Base-by-base conservation (phyloP, 2,113 vertebrate species). In the Hypocryptadius cinnamomeus region DNA sequence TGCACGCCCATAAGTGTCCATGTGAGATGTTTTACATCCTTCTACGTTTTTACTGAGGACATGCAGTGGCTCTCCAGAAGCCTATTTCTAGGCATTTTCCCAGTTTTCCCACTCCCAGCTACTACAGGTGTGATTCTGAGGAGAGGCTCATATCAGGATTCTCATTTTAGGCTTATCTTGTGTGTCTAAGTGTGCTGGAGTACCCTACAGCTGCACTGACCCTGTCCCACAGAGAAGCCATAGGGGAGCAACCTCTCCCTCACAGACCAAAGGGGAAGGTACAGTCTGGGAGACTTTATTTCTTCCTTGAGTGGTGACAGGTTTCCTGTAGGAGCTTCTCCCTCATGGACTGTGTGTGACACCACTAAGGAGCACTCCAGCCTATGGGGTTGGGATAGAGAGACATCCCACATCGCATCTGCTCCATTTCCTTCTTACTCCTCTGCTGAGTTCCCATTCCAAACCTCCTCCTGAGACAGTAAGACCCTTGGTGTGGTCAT, bases 1-100 rank as follows among this genome's bases (percentile, higher is more conserved):
- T 44, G 25, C 3, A 6, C 0, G 3, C 6, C 24, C 1, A 0
- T 25, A 16, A 23, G 24, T 28, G 23, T 42, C 21, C 15, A 6
- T 15, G 14, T 54, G 33, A 73, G 51, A 28, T 39, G 16, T 23
- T 27, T 23, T 15, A 9, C 8, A n/a, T 53, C n/a, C 64, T 85
- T 77, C 21, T 13, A 24, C 44, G 25, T 40, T 28, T 60, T 79
- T 70, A 13, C 59, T 44, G 56, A 86, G 59, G 56, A 64, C 15
- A 22, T 13, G 22, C 13, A 65, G 69, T 35, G 21, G 27, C 39
- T 92, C 10, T 24, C 9, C n/a, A 71, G 51, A 90, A 68, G 33
- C 16, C 33, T 44, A 2, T 51, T 59, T 83, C 63, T 51, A 30
- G 25, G 18, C 42, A 37, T n/a, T 78, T 77, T 17, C 12, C 48